Conservation (phyloP, 2,113 vertebrate genomes). For the Nerophis lumbriciformis region DNA sequence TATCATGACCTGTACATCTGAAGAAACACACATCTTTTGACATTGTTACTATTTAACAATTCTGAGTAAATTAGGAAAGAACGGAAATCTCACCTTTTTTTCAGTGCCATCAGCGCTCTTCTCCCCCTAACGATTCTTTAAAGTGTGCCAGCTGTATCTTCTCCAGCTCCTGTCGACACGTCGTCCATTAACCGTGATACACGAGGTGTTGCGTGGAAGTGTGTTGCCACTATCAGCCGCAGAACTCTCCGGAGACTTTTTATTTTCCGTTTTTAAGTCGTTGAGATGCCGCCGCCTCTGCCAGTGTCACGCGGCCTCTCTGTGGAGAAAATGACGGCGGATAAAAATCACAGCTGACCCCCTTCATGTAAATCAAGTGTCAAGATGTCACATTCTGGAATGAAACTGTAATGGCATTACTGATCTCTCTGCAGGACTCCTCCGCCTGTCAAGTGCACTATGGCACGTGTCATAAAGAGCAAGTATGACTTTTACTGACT, state of each 20-base stretch:
- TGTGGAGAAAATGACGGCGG: slow-evolving; percentile 37
- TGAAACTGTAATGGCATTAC: slow-evolving; percentile 33
- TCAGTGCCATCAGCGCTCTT: slow-evolving; percentile 51
- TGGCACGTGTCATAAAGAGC: neutral
- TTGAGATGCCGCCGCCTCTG: slow-evolving; percentile 31
- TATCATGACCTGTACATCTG: too few relatives aligned
- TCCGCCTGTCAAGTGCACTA: neutral
- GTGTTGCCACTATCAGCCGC: slow-evolving; percentile 12
- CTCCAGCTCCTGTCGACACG: slow-evolving; percentile 8
- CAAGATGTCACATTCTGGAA: slow-evolving; percentile 21
- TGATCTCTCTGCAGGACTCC: neutral
- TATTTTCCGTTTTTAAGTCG: slow-evolving; percentile 19
- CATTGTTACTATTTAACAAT: neutral
- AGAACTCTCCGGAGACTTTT: slow-evolving; percentile 25
- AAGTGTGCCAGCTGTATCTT: slow-evolving; percentile 14
- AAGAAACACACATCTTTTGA: too few relatives aligned
- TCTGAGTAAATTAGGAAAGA: neutral
- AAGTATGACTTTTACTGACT: neutral
- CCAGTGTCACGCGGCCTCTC: slow-evolving; percentile 38
- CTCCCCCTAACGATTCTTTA: slow-evolving; percentile 14
- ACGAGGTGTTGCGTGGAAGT: neutral
- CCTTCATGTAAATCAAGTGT: slow-evolving; percentile 39
- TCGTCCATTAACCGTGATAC: slow-evolving; percentile 21
- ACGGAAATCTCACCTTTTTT: slow-evolving; percentile 45
- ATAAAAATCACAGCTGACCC: slow-evolving; percentile 23